Percentiles rank a stretch among this genome's conserved stretches.
These are phyloP conservation scores for Condylura cristata DNA, from an alignment of 2,113 vertebrate species.

Conservation along the genomic window DNA sequence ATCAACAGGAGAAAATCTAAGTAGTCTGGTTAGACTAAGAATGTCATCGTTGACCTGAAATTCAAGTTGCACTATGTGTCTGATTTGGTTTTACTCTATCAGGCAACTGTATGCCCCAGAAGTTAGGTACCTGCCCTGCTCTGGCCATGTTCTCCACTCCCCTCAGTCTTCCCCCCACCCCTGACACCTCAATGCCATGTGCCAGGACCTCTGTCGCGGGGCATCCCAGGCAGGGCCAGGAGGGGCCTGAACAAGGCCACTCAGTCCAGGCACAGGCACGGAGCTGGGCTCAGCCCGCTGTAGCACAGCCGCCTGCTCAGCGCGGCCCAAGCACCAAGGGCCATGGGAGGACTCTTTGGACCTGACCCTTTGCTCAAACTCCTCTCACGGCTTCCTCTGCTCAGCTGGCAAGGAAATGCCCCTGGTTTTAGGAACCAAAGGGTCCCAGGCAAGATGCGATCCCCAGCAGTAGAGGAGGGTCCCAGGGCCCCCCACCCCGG, in stretches of 20 bases:
- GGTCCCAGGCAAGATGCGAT: conserved; percentile 22
- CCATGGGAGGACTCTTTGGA: not conserved
- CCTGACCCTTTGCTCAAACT: not conserved
- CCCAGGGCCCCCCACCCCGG: not conserved
- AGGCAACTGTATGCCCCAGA: not conserved
- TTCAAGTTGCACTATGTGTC: not conserved
- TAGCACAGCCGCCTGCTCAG: not conserved
- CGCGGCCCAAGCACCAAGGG: conserved; percentile 1
- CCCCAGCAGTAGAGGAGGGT: not conserved
- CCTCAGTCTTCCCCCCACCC: not conserved
- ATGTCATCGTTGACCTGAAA: not conserved
- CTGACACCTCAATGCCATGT: not conserved
- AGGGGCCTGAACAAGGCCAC: not conserved
- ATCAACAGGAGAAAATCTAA: too few species aligned
- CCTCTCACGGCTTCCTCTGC: not conserved
- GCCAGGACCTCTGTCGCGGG: not conserved
- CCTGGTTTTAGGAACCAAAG: not conserved
- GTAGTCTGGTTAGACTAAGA: too few species aligned
- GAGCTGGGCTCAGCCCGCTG: not conserved
- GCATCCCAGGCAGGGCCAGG: too few species aligned
- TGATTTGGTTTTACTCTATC: not conserved
- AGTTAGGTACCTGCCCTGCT: not conserved
- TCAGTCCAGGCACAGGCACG: not conserved
- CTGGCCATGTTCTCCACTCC: not conserved
- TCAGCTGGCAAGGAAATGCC: not conserved